phyloP scores from a whole-genome alignment of 2,113 vertebrate genomes.

The Hippocampus mohnikei region DNA sequence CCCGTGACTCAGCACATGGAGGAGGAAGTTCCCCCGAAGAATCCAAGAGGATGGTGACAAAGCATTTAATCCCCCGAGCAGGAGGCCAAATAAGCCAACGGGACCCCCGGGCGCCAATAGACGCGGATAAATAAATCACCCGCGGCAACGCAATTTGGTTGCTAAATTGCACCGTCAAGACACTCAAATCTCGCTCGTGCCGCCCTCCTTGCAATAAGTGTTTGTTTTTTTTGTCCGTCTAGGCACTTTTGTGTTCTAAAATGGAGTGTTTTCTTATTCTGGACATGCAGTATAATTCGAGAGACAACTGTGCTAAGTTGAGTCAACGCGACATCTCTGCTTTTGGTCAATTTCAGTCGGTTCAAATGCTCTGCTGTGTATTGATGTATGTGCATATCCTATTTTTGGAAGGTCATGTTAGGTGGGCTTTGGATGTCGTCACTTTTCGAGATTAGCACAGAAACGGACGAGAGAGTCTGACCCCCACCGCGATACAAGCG shows the following conservation, averaged over 20 bases:
- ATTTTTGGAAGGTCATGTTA: constrained; percentile 34
- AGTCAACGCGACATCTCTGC: constrained; percentile 68
- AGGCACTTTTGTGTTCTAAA: constrained; percentile 68
- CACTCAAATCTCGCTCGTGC: constrained; percentile 59
- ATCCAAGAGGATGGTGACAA: constrained; percentile 24
- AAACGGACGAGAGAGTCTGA: constrained; percentile 17
- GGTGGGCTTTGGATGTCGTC: constrained; percentile 4
- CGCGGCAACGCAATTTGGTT: constrained; percentile 51
- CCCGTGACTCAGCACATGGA: constrained; percentile 56
- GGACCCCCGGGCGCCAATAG: constrained; percentile 32
- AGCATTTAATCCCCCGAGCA: constrained; percentile 23
- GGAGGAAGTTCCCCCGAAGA: neutral
- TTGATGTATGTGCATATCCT: constrained; percentile 40
- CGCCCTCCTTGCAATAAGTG: constrained; percentile 72
- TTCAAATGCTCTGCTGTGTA: constrained; percentile 56
- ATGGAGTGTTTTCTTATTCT: constrained; percentile 56
- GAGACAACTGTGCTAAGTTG: constrained; percentile 52
- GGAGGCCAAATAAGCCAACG: constrained; percentile 12
- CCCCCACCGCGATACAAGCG: constrained; percentile 31
- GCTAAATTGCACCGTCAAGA: constrained; percentile 39
- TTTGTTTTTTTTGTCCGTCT: constrained; percentile 52
- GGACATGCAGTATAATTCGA: constrained; percentile 67
- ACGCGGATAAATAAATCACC: constrained; percentile 78
- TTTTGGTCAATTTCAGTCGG: constrained; percentile 62
- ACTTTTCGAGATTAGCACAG: constrained; percentile 49